Percentiles rank a stretch among this genome's conserved stretches.
phyloP scores from a whole-genome alignment of 1,140 invertebrate species.

The Orussus abietinus region DNA sequence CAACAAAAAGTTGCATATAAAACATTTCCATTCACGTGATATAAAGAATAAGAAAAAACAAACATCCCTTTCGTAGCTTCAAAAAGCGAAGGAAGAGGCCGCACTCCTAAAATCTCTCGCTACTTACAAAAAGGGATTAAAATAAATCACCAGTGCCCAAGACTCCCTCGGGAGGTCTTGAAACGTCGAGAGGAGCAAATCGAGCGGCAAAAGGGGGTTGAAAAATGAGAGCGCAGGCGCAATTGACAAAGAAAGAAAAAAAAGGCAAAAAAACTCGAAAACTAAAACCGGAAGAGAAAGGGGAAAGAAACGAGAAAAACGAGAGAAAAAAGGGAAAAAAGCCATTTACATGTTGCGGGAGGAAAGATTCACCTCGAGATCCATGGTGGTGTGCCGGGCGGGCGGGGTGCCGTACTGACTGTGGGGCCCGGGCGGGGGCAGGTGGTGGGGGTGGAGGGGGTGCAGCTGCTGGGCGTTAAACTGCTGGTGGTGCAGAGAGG shows the following conservation, averaged over 20 bases:
- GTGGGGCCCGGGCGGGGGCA: slow-evolving; percentile 56
- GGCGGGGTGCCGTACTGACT: slow-evolving; percentile 54
- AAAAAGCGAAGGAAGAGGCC: too few relatives aligned
- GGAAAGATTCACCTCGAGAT: slow-evolving; percentile 61
- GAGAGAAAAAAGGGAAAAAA: neutral
- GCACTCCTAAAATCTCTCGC: too few relatives aligned
- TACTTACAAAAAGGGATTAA: too few relatives aligned
- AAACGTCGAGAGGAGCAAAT: neutral
- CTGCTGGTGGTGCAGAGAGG: slow-evolving; percentile 54
- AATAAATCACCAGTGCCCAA: too few relatives aligned
- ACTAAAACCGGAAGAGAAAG: neutral
- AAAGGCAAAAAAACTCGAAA: slow-evolving; percentile 1
- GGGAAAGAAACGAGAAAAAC: neutral
- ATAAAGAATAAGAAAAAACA: too few relatives aligned
- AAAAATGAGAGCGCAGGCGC: neutral
- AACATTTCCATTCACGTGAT: too few relatives aligned
- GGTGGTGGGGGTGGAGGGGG: slow-evolving; percentile 56
- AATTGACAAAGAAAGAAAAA: slow-evolving; percentile 2
- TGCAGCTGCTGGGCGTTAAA: slow-evolving; percentile 54
- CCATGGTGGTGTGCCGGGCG: slow-evolving; percentile 61
- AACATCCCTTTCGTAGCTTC: too few relatives aligned
- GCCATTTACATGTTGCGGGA: slow-evolving; percentile 30
- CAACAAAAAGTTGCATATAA: too few relatives aligned
- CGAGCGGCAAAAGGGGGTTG: neutral
- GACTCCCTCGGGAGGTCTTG: neutral